These are phyloP conservation scores for Karalla daura DNA, from an alignment of 2,797 vertebrate species.

Conservation along the genomic window DNA sequence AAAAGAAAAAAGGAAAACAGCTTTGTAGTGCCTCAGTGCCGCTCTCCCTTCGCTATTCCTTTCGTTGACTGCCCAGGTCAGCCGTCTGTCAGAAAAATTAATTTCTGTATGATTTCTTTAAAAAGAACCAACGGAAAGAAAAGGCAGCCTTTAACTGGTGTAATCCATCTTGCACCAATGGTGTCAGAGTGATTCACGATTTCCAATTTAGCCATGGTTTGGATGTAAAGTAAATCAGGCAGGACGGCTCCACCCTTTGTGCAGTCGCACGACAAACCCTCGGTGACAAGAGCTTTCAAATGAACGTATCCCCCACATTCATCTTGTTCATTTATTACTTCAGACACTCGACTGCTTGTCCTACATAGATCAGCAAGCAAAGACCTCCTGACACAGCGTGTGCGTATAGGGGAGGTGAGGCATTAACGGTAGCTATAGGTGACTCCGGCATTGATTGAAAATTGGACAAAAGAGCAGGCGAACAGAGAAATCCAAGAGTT, in stretches of 20 bases:
- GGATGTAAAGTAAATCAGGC: conserved; percentile 86
- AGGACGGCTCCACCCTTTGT: conserved; percentile 75
- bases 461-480: conserved; percentile 49
- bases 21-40: conserved; percentile 63
- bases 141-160: conserved; percentile 80
- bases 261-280: conserved; percentile 72
- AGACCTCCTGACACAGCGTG: conserved; percentile 60
- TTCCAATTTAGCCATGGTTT: conserved; percentile 86
- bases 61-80: conserved; percentile 71
- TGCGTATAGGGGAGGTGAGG: conserved; percentile 35
- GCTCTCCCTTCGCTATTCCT: conserved; percentile 64
- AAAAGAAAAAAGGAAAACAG: no score
- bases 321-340: conserved; percentile 75
- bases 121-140: conserved; percentile 79
- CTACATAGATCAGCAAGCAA: conserved; percentile 71
- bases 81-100: conserved; percentile 72
- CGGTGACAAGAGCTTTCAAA: conserved; percentile 70
- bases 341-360: conserved; percentile 68
- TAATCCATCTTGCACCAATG: conserved; percentile 84
- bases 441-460: conserved; percentile 42
- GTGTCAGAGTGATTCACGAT: conserved; percentile 88
- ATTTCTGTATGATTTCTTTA: conserved; percentile 77
- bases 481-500: conserved; percentile 31
- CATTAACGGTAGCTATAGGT: conserved; percentile 35
- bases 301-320: conserved; percentile 80